phyloP scores from a whole-genome alignment of 23 tunicate species.

The Ciona savignyi region DNA sequence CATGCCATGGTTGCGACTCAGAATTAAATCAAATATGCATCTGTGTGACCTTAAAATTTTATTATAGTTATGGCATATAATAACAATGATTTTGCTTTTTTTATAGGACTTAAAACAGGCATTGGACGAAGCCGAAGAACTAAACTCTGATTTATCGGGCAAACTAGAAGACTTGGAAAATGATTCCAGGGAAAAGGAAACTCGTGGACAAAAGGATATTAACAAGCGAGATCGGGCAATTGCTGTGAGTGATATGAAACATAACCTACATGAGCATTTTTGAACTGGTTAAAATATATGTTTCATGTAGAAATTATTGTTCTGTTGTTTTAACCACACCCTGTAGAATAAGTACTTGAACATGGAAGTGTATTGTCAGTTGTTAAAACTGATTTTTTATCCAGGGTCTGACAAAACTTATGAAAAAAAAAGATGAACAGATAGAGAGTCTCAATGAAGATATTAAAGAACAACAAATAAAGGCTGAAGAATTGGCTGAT shows the following conservation, averaged over 20 bases:
- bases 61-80: too few relatives aligned
- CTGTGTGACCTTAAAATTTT: too few relatives aligned
- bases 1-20: too few relatives aligned
- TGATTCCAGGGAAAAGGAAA: constrained; percentile 14
- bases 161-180: constrained; percentile 18
- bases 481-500: constrained; percentile 30
- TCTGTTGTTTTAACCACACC: too few relatives aligned
- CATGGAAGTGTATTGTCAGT: too few relatives aligned
- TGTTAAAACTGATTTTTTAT: too few relatives aligned
- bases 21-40: too few relatives aligned
- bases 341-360: too few relatives aligned
- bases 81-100: not conserved
- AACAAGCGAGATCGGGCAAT: constrained; percentile 79
- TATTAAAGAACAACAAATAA: constrained; percentile 15
- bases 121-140: constrained; percentile 46
- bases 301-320: too few relatives aligned
- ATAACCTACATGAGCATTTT: too few relatives aligned
- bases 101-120: constrained; percentile 65
- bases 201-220: constrained; percentile 13
- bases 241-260: constrained; percentile 36
- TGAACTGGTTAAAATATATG: not conserved
- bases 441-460: constrained; percentile 26
- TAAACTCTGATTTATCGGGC: constrained; percentile 21
- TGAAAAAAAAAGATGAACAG: constrained; percentile 58
- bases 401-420: constrained; percentile 57